Base-by-base conservation (phyloP, 2,797 vertebrate species). In the Sebastes nivosus region DNA sequence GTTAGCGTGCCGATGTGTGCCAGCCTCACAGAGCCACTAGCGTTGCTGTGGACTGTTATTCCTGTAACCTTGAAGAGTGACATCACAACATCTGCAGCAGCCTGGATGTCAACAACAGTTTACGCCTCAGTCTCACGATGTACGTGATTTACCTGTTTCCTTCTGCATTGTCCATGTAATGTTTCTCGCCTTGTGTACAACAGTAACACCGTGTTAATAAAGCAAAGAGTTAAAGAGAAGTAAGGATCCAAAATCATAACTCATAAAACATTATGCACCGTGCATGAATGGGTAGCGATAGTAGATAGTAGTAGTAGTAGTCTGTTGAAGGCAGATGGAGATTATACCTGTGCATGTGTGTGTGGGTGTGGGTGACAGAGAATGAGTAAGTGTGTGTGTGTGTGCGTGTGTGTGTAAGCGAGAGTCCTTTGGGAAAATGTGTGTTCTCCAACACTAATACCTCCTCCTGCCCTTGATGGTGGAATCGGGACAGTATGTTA, bases 401-500 rank as follows among this genome's bases (percentile, higher is more conserved):
- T 27, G 27, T 70, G 65, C 4, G n/a, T 68, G 32, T 70, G 60
- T 24, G 12, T 77, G n/a, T 52, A 42, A 66, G 38, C 4, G 22
- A 64, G 67, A 67, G 72, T 89, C 90, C 86, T 83, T 75, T 80
- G 73, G 88, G 83, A 66, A 82, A 83, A 78, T 82, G 69, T 86
- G 83, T 87, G 34, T 34, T 90, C 83, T 84, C 77, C 54, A 80
- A 81, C 87, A 86, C 85, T 89, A 86, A 92, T 86, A 93, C 84
- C 86, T 88, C 88, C 86, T 82, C 69, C 85, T 94, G 94, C 90
- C 94, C 94, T 95, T 95, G 92, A 94, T 93, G 87, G 85, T 93
- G 81, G 90, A 94, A 94, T 94, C 82, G 77, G 91, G 93, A 95
- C 88, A 88, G 82, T 82, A 84, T 76, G 94, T 95, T 94, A 76